phyloP scores from a whole-genome alignment of 2,797 vertebrate genomes.

The Falco columbarius region DNA sequence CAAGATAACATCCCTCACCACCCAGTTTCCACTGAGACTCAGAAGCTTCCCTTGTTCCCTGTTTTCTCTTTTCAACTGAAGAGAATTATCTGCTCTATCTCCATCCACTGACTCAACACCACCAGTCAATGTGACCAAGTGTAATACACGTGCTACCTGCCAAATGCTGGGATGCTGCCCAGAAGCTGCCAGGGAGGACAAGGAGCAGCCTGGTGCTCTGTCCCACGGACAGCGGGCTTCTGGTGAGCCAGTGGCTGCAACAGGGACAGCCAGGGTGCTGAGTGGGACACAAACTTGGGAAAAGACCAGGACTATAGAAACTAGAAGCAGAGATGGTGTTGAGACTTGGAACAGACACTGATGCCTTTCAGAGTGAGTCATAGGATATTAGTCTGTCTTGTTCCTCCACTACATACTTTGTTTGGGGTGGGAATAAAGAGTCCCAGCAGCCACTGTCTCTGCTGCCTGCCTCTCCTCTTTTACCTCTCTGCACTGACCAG shows the following conservation, averaged over 20 bases:
- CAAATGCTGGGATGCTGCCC: background rate
- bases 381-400: background rate
- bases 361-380: background rate
- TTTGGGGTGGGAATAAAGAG: background rate
- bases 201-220: background rate
- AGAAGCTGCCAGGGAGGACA: background rate
- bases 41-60: background rate
- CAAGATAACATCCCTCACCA: background rate
- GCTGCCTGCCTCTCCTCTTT: background rate
- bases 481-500: background rate
- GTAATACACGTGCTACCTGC: rapidly evolving
- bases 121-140: rapidly evolving
- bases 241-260: background rate
- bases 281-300: background rate
- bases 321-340: background rate
- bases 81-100: background rate
- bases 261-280: background rate
- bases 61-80: background rate
- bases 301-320: background rate
- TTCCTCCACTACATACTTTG: background rate
- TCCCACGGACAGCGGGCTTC: rapidly evolving
- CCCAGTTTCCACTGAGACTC: background rate
- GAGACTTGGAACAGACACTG: background rate
- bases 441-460: background rate
- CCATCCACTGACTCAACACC: background rate